Conservation (phyloP, 2,113 vertebrate genomes). For the Rhombomys opimus region DNA sequence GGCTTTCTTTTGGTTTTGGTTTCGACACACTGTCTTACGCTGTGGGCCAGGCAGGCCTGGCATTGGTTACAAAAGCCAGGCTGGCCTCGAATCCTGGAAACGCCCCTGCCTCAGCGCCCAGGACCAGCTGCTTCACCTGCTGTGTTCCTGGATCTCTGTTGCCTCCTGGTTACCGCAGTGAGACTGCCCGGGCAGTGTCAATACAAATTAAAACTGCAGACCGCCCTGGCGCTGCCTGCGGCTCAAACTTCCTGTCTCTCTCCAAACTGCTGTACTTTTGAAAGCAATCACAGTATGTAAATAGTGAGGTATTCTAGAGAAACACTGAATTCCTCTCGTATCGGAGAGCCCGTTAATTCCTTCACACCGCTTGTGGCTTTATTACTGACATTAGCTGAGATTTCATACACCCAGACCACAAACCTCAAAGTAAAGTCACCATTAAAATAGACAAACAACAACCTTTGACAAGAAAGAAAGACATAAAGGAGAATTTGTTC, state of each 20-base stretch:
- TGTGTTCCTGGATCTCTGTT: conserved; percentile 3
- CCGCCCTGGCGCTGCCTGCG: background rate
- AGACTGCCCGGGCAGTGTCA: background rate
- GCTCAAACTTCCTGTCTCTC: background rate
- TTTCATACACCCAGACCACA: background rate
- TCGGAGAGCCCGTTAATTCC: background rate
- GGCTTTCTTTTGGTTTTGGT: background rate
- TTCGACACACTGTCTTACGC: background rate
- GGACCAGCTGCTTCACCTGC: conserved; percentile 6
- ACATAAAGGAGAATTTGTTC: background rate
- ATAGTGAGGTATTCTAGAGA: background rate
- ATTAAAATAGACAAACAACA: background rate
- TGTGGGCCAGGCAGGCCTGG: background rate
- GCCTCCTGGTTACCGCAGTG: background rate
- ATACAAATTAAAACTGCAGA: background rate
- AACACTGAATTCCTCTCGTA: background rate
- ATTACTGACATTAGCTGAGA: background rate
- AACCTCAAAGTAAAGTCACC: background rate
- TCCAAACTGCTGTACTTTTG: background rate
- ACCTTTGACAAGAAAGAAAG: background rate
- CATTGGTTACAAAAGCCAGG: background rate
- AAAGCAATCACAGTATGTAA: conserved; percentile 5
- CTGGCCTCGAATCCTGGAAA: background rate
- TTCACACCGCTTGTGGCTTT: background rate
- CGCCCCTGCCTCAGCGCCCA: background rate